Evolutionary conservation across 2,113 vertebrate genomes (phyloP).

Genomic region (Hyaena hyaena): DNA sequence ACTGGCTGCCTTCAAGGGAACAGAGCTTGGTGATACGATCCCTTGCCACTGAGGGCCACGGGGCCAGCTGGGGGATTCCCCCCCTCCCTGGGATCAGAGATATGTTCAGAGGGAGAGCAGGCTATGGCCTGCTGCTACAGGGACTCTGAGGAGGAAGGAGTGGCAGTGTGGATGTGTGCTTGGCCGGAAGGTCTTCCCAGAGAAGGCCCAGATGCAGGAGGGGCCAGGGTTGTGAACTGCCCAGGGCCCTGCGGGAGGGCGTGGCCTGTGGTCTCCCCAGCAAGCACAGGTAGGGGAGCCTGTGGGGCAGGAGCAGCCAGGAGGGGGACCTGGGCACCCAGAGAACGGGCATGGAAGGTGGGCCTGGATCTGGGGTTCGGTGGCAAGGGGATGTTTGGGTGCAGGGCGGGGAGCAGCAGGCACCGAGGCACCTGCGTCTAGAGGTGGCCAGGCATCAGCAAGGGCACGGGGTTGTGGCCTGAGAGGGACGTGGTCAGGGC

Average conservation of each 20-base stretch:
- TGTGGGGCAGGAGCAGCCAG: neutral
- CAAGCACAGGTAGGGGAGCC: neutral
- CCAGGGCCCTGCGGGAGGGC: no score
- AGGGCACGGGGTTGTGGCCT: neutral
- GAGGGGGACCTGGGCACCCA: neutral
- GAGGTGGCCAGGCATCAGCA: neutral
- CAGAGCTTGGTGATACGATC: no score
- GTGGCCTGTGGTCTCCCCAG: neutral
- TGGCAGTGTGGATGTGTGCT: neutral
- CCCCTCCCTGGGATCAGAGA: neutral
- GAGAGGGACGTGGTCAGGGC: neutral
- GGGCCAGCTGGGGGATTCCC: neutral
- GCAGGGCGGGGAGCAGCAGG: neutral
- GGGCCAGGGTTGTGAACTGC: neutral
- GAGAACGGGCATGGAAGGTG: fast-evolving
- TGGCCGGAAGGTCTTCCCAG: neutral
- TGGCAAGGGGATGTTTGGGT: neutral
- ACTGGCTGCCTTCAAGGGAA: neutral
- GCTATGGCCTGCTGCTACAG: fast-evolving
- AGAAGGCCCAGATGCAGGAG: fast-evolving
- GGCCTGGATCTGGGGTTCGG: no score
- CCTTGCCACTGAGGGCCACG: no score
- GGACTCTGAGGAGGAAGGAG: neutral
- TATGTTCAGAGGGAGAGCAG: neutral
- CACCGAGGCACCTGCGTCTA: neutral